Evolutionary conservation across 2,888 invertebrate genomes (phyloP).

Genomic region (Brachyopa scutellaris): DNA sequence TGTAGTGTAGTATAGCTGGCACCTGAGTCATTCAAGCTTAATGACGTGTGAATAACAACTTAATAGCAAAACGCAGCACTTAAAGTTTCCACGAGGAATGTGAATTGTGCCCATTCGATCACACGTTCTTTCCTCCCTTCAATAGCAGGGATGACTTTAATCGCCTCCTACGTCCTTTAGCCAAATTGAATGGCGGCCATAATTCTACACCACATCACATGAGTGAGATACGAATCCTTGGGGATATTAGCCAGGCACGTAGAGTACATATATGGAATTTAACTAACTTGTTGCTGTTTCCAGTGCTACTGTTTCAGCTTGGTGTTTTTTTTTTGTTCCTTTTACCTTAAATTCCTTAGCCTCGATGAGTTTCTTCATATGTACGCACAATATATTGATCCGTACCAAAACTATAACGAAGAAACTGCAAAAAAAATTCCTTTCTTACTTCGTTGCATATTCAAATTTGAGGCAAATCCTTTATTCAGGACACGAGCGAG

Average conservation of each 20-base stretch:
- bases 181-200: conserved; percentile 31
- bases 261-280: conserved; percentile 53
- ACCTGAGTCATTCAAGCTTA: conserved; percentile 60
- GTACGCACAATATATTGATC: conserved; percentile 36
- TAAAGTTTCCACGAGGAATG: conserved; percentile 52
- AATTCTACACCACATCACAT: conserved; percentile 7
- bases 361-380: conserved; percentile 3
- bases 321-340: background rate
- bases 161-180: conserved; percentile 33
- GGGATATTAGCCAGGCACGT: conserved; percentile 47
- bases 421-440: conserved; percentile 10
- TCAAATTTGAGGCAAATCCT: conserved; percentile 40
- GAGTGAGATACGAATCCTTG: conserved; percentile 21
- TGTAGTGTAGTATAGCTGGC: background rate
- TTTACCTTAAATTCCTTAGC: background rate
- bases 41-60: conserved; percentile 68
- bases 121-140: background rate
- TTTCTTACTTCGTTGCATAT: conserved; percentile 58
- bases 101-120: conserved; percentile 45
- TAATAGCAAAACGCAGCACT: conserved; percentile 68
- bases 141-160: conserved; percentile 7
- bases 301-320: conserved; percentile 3
- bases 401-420: conserved; percentile 14
- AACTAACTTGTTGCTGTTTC: conserved; percentile 58
- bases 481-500: conserved; percentile 52